Base-by-base conservation (phyloP, 2,797 vertebrate genomes). In the Orestias chungarensis region DNA sequence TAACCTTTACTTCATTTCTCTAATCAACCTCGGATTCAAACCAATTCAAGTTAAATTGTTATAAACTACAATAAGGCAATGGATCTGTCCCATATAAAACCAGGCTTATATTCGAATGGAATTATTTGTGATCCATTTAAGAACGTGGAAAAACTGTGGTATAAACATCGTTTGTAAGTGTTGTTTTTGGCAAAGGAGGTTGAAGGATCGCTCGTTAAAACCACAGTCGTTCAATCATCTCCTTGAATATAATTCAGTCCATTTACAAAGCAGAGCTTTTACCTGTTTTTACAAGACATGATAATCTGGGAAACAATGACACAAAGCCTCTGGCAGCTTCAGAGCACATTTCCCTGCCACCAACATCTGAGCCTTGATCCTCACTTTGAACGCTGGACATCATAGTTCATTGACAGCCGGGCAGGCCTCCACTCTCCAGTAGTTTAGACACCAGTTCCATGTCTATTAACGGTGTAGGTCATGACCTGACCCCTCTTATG, bases 401-500 rank as follows among this genome's bases (percentile, higher is more conserved):
- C 66, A 42, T 59, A 43, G 80, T 86, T 88, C 89, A 90, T 90
- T 84, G 87, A 86, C 86, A 73, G 71, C 80, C 71, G 69, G 0
- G 29, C 72, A 54, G 44, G 77, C 80, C 79, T 71, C 38, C 69
- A 50, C 81, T 71, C 79, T 81, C 68, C 81, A 84, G 72, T 74
- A 82, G 76, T 86, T 92, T 89, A 91, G 90, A 92, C 90, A 92
- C 82, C 76, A 70, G 86, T 80, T 92, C 71, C 86, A 86, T 89
- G 88, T 91, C 89, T 87, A 89, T 92, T 92, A 93, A 92, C 89
- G 66, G 78, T 75, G 80, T 74, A n/a, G 69, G 91, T 92, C 85
- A 20, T 69, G 91, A 91, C 89, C 91, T 87, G 90, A 91, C 90
- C 92, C 86, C 91, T 91, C 88, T 91, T 92, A 92, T 59, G 87